Evolutionary conservation across 2,797 vertebrate species (phyloP).

Genomic region (Tapirus indicus): DNA sequence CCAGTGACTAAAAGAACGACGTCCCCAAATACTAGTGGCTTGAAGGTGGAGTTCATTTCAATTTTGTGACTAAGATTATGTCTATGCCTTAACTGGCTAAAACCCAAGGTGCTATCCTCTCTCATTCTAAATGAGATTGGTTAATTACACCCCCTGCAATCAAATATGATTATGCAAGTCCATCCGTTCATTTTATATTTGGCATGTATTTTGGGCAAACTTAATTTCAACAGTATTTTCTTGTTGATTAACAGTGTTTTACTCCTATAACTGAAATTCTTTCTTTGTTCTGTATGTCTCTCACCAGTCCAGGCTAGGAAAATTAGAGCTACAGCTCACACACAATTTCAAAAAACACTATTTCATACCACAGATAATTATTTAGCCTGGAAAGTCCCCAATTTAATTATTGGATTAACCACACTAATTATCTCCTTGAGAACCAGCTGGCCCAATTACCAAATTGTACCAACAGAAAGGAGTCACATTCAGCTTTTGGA

Average conservation of each 20-base stretch:
- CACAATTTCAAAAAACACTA: not conserved
- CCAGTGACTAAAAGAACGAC: not conserved
- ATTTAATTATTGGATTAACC: conserved; percentile 62
- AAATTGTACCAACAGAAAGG: conserved; percentile 36
- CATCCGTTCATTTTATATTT: not conserved
- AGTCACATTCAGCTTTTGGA: not conserved
- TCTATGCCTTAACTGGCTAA: not conserved
- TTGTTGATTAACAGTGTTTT: not conserved
- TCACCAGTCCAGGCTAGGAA: not conserved
- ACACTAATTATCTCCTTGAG: conserved; percentile 44
- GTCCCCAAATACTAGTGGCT: not conserved
- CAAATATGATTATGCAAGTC: not conserved
- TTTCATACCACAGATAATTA: not conserved
- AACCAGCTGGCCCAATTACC: conserved; percentile 12
- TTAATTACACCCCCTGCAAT: not conserved
- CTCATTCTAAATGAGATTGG: not conserved
- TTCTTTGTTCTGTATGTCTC: not conserved
- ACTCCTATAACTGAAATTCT: not conserved
- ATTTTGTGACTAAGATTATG: not conserved
- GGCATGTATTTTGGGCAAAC: not conserved
- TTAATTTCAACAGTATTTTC: not conserved
- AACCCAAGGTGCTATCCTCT: not conserved
- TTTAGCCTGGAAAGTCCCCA: conserved; percentile 44
- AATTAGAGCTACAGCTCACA: not conserved
- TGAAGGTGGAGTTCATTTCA: not conserved